Evolutionary conservation across 2,797 vertebrate genomes (phyloP), one percentile per base, ranked within the genome.

Genomic region (Carapus acus): DNA sequence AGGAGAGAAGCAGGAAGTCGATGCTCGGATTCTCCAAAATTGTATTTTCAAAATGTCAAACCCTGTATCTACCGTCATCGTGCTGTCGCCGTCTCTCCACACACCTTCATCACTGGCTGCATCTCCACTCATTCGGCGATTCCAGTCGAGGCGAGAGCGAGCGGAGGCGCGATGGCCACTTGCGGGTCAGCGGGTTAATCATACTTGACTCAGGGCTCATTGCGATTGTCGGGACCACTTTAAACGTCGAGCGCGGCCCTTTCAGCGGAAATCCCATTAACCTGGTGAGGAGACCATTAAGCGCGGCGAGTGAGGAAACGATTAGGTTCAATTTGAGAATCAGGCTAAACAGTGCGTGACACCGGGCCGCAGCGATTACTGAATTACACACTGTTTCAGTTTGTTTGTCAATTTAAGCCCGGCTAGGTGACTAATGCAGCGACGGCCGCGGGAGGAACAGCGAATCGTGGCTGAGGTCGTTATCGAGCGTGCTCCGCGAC

Each of bases 211-310:
- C 47, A 0, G 66, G 77, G 77, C 83, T 79, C 76, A 69, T 77
- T 80, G 79, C 68, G 36, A 83, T 80, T 77, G 80, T 85, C 84
- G 77, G 74, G 69, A 70, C 67, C 79, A 79, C 82, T 83, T 82
- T 80, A 75, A 60, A 80, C 63, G 73, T 61, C 15, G 49, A 75
- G 74, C 43, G 36, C 46, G 27, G 72, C 74, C 67, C 73, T 82
- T 75, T 78, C 74, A 65, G 73, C 36, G 58, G 74, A 82, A 85
- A 86, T 86, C 83, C 81, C 82, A 85, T 87, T 85, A 86, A 85
- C 82, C 82, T 83, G 76, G 77, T 65, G 49, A 71, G 77, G 69
- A 71, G 77, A 74, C 40, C 67, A 14, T 78, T 82, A 86, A 82
- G 79, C 77, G 74, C 59, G 70, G 53, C 46, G 79, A 72, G 61